These are phyloP conservation scores for Lucilia cuprina DNA, from an alignment of 1,140 invertebrate species.

Conservation along the genomic window DNA sequence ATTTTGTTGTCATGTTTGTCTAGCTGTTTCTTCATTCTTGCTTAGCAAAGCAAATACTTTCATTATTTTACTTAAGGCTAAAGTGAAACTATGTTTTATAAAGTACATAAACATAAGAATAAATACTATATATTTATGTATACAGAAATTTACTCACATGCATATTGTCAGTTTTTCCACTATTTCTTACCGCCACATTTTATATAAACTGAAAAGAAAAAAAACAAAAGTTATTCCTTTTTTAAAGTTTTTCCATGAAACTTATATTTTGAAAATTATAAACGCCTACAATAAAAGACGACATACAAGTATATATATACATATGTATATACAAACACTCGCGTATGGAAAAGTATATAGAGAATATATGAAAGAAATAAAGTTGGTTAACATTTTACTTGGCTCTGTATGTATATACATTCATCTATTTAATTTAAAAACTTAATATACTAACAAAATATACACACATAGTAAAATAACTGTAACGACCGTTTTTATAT, in stretches of 20 bases:
- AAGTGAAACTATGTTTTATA: neutral
- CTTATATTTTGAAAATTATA: neutral
- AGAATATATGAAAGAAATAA: neutral
- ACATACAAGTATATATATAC: neutral
- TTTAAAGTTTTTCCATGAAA: neutral
- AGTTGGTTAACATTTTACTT: constrained; percentile 7
- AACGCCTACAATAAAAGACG: neutral
- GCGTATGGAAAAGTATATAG: neutral
- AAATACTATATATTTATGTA: neutral
- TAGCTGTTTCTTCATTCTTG: constrained; percentile 24
- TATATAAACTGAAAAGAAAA: neutral
- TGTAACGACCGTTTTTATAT: neutral
- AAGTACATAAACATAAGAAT: neutral
- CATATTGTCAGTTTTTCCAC: neutral
- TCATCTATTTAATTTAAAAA: neutral
- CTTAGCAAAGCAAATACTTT: constrained; percentile 28
- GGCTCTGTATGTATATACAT: neutral
- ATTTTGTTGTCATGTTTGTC: neutral
- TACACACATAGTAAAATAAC: neutral
- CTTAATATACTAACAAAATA: neutral
- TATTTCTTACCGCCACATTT: neutral
- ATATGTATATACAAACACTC: neutral
- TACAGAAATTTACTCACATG: neutral
- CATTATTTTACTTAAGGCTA: constrained; percentile 8
- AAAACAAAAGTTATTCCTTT: neutral